These are phyloP conservation scores for Deladenus siricidicola DNA, from an alignment of 2,888 invertebrate genomes.

Conservation along the genomic window DNA sequence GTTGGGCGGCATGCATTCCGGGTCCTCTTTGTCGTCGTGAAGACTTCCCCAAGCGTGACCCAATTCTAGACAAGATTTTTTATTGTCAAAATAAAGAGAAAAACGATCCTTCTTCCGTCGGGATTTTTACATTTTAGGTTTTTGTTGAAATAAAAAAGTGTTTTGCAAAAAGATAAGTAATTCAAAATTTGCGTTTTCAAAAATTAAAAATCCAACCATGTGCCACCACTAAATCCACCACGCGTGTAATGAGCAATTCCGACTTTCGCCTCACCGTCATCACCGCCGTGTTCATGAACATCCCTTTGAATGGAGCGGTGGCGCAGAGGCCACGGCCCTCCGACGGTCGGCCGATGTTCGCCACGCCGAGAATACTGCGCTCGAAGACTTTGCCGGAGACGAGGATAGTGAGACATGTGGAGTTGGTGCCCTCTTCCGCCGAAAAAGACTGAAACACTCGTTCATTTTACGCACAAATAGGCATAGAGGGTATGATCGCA, in stretches of 20 bases:
- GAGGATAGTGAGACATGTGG: conserved; percentile 25
- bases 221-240: conserved; percentile 29
- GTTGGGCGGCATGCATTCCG: conserved; percentile 10
- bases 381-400: conserved; percentile 28
- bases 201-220: conserved; percentile 13
- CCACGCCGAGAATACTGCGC: conserved; percentile 17
- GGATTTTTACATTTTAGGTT: not conserved
- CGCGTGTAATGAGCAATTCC: conserved; percentile 32
- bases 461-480: too few relatives aligned
- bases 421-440: conserved; percentile 24
- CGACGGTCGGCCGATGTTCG: conserved; percentile 19
- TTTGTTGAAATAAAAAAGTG: conserved; percentile 8
- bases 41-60: conserved; percentile 27
- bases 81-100: not conserved
- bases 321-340: conserved; percentile 19
- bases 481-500: too few relatives aligned
- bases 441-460: conserved; percentile 33
- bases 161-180: too few relatives aligned
- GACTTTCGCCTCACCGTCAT: conserved; percentile 19
- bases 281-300: conserved; percentile 20
- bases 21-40: conserved; percentile 22
- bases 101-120: not conserved
- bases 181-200: not conserved
- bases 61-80: conserved; percentile 20
- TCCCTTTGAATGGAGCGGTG: not conserved